Percentiles rank a stretch among this genome's conserved stretches.
These are phyloP conservation scores for Dynastes maya DNA, from an alignment of 2,888 invertebrate genomes.

Conservation along the genomic window DNA sequence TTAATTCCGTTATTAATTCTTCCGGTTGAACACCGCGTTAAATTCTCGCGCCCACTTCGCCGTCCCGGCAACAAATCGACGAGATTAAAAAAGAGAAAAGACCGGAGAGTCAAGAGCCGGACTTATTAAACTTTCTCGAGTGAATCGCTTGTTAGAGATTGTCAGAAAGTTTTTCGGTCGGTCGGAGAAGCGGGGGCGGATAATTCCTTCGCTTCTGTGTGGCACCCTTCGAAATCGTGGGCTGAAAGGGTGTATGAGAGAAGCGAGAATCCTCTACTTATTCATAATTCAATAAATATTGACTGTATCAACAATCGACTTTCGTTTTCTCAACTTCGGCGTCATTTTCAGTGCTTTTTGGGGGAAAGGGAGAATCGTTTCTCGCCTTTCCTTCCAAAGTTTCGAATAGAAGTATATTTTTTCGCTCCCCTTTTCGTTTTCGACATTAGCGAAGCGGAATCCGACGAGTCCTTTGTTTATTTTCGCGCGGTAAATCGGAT, in stretches of 20 bases:
- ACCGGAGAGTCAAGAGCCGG: slow-evolving; percentile 34
- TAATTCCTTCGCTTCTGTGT: not conserved
- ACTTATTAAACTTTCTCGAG: slow-evolving; percentile 46
- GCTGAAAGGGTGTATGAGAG: not conserved
- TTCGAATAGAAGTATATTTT: slow-evolving; percentile 22
- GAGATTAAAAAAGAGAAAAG: slow-evolving; percentile 39
- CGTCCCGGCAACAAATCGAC: slow-evolving; percentile 26
- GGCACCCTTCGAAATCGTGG: not conserved
- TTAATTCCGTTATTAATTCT: slow-evolving; percentile 40
- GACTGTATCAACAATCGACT: slow-evolving; percentile 40
- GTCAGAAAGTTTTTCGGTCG: slow-evolving; percentile 29
- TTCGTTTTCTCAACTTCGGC: slow-evolving; percentile 26
- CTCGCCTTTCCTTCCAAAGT: not conserved
- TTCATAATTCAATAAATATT: slow-evolving; percentile 48
- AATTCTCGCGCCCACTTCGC: slow-evolving; percentile 8
- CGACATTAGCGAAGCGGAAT: slow-evolving; percentile 5
- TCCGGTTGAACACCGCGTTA: slow-evolving; percentile 39
- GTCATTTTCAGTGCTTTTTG: not conserved
- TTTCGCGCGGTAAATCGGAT: slow-evolving; percentile 35
- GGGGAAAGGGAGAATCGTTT: not conserved
- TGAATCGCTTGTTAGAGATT: slow-evolving; percentile 48
- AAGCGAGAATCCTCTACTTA: slow-evolving; percentile 37
- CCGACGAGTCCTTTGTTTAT: slow-evolving; percentile 39
- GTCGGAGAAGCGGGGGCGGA: not conserved
- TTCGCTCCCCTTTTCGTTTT: not conserved